phyloP scores from a whole-genome alignment of 1,140 invertebrate genomes.

The Dendroctonus ponderosae region DNA sequence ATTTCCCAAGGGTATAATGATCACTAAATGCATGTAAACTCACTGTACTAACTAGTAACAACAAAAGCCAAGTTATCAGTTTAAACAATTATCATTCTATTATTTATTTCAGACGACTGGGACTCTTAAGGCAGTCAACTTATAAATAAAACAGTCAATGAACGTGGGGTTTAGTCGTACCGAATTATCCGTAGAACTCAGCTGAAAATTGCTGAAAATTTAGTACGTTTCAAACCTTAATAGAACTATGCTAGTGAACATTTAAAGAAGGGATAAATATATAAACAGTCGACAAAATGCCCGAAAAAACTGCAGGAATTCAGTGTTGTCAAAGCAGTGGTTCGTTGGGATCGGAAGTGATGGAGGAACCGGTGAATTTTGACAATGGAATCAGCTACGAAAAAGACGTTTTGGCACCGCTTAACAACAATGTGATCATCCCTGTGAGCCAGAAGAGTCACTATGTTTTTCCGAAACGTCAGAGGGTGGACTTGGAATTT shows the following conservation, averaged over 20 bases:
- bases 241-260: background rate
- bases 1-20: too few species aligned
- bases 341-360: conserved; percentile 33
- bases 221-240: background rate
- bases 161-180: conserved; percentile 4
- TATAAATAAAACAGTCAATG: conserved; percentile 17
- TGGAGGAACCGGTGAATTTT: background rate
- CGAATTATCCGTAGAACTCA: background rate
- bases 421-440: conserved; percentile 27
- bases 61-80: too few species aligned
- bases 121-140: conserved; percentile 6
- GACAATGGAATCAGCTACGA: conserved; percentile 30
- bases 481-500: conserved; percentile 38
- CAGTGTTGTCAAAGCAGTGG: conserved; percentile 41
- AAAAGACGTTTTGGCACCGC: conserved; percentile 27
- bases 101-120: background rate
- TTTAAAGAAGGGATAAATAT: background rate
- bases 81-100: too few species aligned
- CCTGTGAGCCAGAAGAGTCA: conserved; percentile 2
- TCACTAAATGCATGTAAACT: too few species aligned
- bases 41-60: too few species aligned
- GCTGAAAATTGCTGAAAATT: background rate
- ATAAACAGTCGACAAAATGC: conserved; percentile 4
- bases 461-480: conserved; percentile 37
- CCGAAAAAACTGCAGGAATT: conserved; percentile 24